These are phyloP conservation scores for Kryphioiulus occultus DNA, from an alignment of 2,888 invertebrate species.

Conservation along the genomic window DNA sequence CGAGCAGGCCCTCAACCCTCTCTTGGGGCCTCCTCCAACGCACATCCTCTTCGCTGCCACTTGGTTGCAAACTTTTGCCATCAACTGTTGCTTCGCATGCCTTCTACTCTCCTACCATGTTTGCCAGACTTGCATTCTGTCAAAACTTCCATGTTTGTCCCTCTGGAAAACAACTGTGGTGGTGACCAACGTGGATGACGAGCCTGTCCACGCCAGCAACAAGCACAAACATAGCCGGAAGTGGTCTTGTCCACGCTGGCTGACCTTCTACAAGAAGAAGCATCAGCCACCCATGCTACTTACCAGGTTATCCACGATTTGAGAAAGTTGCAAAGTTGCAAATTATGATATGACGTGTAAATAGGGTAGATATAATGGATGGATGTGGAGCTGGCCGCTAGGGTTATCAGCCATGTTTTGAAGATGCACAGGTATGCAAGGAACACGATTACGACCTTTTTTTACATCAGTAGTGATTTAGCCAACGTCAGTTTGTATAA, in stretches of 20 bases:
- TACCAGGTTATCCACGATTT: neutral
- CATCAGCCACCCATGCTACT: neutral
- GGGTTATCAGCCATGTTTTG: too few relatives aligned
- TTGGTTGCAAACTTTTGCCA: slow-evolving; percentile 48
- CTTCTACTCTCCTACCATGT: neutral
- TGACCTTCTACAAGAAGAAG: neutral
- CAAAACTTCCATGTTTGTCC: neutral
- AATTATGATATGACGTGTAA: too few relatives aligned
- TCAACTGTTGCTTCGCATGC: slow-evolving; percentile 46
- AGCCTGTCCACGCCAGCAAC: neutral
- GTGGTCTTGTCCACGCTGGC: neutral
- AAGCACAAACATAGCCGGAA: neutral
- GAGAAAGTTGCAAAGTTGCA: neutral
- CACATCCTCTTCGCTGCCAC: slow-evolving; percentile 6
- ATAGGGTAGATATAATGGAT: too few relatives aligned
- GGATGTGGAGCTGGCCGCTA: too few relatives aligned
- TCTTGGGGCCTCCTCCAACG: neutral
- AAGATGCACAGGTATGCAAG: too few relatives aligned
- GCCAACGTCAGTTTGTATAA: too few relatives aligned
- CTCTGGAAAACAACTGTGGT: neutral
- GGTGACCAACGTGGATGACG: neutral
- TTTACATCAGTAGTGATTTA: too few relatives aligned
- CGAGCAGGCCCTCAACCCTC: slow-evolving; percentile 40
- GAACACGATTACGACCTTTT: too few relatives aligned
- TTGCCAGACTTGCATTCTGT: neutral